Base-by-base conservation (phyloP, 1,140 invertebrate species). In the Nautilus pompilius region DNA sequence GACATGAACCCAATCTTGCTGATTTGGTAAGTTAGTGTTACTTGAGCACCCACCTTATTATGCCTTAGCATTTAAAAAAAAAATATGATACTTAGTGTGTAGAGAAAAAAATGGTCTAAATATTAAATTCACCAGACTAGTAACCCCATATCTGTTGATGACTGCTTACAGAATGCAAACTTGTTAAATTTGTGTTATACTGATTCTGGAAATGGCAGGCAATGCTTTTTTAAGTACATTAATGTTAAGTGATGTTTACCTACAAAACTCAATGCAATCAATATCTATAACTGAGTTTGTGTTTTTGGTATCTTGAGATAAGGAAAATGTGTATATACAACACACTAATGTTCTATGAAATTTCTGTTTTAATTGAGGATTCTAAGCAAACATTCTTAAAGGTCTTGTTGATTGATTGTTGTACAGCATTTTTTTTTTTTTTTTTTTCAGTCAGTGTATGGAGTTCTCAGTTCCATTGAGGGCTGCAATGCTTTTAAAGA, bases 401-500 rank as follows among this genome's bases (percentile, higher is more conserved):
- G n/a, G n/a, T n/a, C n/a, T n/a, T n/a, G n/a, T n/a, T n/a, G n/a
- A n/a, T n/a, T n/a, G n/a, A n/a, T 8, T n/a, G n/a, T 32, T 58
- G 10, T 8, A 46, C 6, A 26, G 56, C 10, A 58, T n/a, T 8
- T 15, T 32, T 32, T 8, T 10, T 8, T n/a, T 58, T 24, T 46
- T 22, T 54, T 56, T 59, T 79, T 76, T 33, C 60, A 86, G 85
- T 88, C 93, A 5, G 91, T 99, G 0, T 99, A 92, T 81, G 97
- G 96, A 15, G 88, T 96, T 13, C 83, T 99, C 3, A 93, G 88
- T 71, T 96, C 95, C 74, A 97, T 99, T 76, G 95, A 98, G 84
- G 96, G 96, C 0, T 98, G 95, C 76, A 71, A 85, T 55, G 94
- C 96, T 4, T 99, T 99, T 79, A 82, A 90, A 73, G 96, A 99